Evolutionary conservation across 2,888 invertebrate species (phyloP).

Genomic region (Nomada ferruginata): DNA sequence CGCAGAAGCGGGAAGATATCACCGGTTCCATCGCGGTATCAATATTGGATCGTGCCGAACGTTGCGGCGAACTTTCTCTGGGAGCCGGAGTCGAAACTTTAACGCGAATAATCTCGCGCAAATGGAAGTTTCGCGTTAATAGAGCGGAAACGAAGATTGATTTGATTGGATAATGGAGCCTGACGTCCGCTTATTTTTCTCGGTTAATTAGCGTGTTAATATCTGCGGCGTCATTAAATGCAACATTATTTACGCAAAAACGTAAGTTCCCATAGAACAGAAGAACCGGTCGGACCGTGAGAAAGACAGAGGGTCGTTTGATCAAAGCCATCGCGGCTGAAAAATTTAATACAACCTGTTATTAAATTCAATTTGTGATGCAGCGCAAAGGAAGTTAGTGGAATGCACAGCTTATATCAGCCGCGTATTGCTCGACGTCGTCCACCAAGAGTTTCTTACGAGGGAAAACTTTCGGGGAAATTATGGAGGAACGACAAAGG

Average conservation of each 20-base stretch:
- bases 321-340: background rate
- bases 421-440: slow-evolving; percentile 23
- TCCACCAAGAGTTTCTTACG: background rate
- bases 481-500: slow-evolving; percentile 28
- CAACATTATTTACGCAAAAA: background rate
- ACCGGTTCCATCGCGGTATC: slow-evolving; percentile 12
- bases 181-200: too few species aligned
- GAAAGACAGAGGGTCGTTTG: background rate
- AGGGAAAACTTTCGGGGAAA: slow-evolving; percentile 30
- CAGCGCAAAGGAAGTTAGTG: background rate
- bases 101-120: slow-evolving; percentile 33
- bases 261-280: background rate
- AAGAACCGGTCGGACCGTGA: background rate
- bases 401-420: slow-evolving; percentile 11
- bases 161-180: slow-evolving; percentile 25
- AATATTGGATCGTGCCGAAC: slow-evolving; percentile 24
- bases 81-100: slow-evolving; percentile 29
- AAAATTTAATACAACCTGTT: background rate
- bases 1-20: background rate
- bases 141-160: slow-evolving; percentile 39
- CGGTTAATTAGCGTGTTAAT: background rate
- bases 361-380: background rate
- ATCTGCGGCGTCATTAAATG: too few species aligned
- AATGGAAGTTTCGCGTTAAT: slow-evolving; percentile 44
- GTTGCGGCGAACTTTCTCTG: slow-evolving; percentile 20